Evolutionary conservation across 2,888 invertebrate genomes (phyloP), one percentile per base, ranked within the genome.

Genomic region (Fabriciana adippe): DNA sequence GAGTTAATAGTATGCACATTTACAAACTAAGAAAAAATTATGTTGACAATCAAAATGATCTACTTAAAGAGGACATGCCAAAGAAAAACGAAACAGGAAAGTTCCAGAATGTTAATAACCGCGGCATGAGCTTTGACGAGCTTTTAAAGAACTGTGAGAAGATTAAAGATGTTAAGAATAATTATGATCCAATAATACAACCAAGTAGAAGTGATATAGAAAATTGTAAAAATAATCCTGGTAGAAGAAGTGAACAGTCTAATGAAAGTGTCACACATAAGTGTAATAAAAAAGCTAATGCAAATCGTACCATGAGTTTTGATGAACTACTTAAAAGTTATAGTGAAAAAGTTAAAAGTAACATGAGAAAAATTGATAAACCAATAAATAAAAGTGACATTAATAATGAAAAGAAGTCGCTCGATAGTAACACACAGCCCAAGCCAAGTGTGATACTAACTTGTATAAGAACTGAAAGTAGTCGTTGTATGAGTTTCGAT

Each of bases 151-250:
- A 26, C 47, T 59, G 6, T 6, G 6, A 35, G 0, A 35, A 35
- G 35, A 35, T 11, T 48, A 59, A 47, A n/a, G 59, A 59, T 16
- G 59, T 15, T 15, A 57, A 57, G 31, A 21, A 26, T 31, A 48
- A 16, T 1, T 59, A 59, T n/a, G 59, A 59, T 11, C 35, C 35
- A 41, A 41, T 41, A 41, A 11, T 41, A 41, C 59, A 59, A n/a
- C 59, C 59, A 2, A 59, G 59, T 48, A 59, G 59, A 59, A 59
- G 26, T 48, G 59, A 59, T 16, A 59, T 59, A n/a, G 59, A 59
- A 59, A 59, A 48, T 26, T 59, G 59, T 48, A 59, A 59, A 59
- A 59, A 48, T 41, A 48, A 31, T 11, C 3, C 48, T 11, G 31
- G 15, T 26, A 26, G 47, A 59, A 26, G 47, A 59, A 47, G 2